Conservation (phyloP, 2,113 vertebrate species). For the Trematomus loennbergii region DNA sequence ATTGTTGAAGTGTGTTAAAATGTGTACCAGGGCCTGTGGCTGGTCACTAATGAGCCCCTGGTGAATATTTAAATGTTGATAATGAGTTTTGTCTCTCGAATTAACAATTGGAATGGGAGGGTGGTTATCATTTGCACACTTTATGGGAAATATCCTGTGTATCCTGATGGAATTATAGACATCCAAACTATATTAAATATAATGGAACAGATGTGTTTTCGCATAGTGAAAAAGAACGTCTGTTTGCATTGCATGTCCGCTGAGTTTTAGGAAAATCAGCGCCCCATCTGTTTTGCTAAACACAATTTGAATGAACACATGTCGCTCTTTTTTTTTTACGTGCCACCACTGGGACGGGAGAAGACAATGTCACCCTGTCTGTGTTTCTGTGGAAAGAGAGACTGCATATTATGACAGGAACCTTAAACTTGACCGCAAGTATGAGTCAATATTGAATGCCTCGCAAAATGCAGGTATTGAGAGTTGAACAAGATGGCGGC, state of each 20-base stretch:
- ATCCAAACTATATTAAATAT: constrained; percentile 23
- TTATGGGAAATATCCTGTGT: not conserved
- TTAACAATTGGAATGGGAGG: not conserved
- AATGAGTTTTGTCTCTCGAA: not conserved
- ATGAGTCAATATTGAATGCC: not conserved
- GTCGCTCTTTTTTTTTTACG: constrained; percentile 18
- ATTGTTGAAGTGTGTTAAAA: not conserved
- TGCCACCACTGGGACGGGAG: not conserved
- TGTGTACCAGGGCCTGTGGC: not conserved
- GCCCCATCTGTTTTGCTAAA: constrained; percentile 56
- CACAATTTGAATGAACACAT: constrained; percentile 53
- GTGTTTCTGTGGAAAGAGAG: not conserved
- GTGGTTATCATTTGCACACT: not conserved
- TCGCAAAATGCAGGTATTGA: too few species aligned
- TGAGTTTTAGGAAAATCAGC: constrained; percentile 45
- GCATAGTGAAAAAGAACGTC: constrained; percentile 3
- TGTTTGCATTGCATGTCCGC: constrained; percentile 36
- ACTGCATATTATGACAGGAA: not conserved
- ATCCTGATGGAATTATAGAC: not conserved
- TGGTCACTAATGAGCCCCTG: constrained; percentile 14
- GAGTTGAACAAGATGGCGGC: too few species aligned
- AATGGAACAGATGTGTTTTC: constrained; percentile 55
- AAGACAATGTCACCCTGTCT: not conserved
- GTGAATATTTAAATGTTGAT: not conserved
- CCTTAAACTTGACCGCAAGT: too few species aligned